Base-by-base conservation (phyloP, 64 coral and sea anemone species). In the Pocillopora verrucosa region DNA sequence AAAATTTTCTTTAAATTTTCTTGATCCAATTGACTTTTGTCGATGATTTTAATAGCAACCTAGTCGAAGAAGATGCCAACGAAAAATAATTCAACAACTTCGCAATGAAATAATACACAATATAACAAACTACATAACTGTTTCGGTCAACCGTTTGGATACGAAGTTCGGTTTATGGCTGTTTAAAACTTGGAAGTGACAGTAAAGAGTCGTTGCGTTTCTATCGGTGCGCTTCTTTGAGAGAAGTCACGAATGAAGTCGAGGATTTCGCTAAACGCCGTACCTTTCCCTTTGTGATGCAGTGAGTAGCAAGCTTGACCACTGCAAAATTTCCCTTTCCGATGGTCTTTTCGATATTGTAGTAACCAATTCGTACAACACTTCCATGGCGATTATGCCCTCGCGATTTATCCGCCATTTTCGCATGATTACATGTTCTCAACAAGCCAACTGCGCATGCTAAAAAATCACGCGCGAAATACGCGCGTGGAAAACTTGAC, bases 11-110 rank as follows among this genome's bases (percentile, higher is more conserved):
- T 95, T 61, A 95, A 91, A 87, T 99, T 99, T 64, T 99, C 97
- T 61, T 87, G 88, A 60, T 99, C 94, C 57, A 99, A 85, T 90
- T 99, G 94, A 56, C 88, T 99, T 77, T 99, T 99, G 82, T 99
- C 97, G 64, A 99, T 99, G 59, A 99, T 99, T 99, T 99, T 99
- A 91, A 99, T 91, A 79, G 97, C 97, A 69, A 99, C 97, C 97
- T 99, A 82, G 77, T 94, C 51, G 62, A 75, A n/a, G 59, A 72
- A 84, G 94, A 92, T 70, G 22, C 89, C 80, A 34, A 57, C 38
- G 80, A n/a, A 79, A 90, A 63, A 73, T 84, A 94, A 90, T 65
- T 85, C 34, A 69, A 73, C 77, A 58, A 58, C 77, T 60, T 60
- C 75, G 61, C 60, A 76, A 64, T 13, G 25, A 63, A 60, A 12